Evolutionary conservation across 1,140 invertebrate genomes (phyloP).

Genomic region (Heliconius nattereri): DNA sequence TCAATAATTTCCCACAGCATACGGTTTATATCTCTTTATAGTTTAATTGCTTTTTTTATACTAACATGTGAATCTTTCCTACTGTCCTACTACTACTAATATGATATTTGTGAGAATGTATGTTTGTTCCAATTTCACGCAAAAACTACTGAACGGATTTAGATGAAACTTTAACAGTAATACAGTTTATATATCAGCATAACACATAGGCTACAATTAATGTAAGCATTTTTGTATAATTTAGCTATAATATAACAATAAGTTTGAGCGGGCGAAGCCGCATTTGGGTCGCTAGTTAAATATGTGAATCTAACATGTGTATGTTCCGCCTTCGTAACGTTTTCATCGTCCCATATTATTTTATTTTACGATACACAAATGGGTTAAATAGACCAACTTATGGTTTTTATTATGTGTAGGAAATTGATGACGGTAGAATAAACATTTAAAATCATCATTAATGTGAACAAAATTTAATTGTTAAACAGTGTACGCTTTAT

Average conservation of each 20-base stretch:
- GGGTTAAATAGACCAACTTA: constrained; percentile 43
- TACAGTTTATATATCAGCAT: no score
- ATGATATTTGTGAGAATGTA: no score
- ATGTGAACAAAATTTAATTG: not conserved
- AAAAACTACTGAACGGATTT: no score
- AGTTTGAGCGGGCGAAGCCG: no score
- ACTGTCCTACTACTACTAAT: no score
- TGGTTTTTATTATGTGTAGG: not conserved
- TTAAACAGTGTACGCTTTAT: no score
- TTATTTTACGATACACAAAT: constrained; percentile 61
- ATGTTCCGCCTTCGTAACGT: constrained; percentile 50
- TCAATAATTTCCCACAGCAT: not conserved
- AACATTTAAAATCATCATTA: not conserved
- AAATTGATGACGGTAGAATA: constrained; percentile 44
- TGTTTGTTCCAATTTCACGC: no score
- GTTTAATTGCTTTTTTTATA: constrained; percentile 17
- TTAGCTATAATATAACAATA: no score
- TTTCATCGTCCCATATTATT: constrained; percentile 53
- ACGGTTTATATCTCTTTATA: not conserved
- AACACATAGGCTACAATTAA: no score
- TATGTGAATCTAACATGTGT: constrained; percentile 18
- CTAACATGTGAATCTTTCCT: constrained; percentile 25
- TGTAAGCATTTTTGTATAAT: no score
- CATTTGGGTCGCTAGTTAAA: not conserved
- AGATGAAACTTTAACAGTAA: no score